Base-by-base conservation (phyloP, 2,888 invertebrate species). In the Vandiemenella viatica region DNA sequence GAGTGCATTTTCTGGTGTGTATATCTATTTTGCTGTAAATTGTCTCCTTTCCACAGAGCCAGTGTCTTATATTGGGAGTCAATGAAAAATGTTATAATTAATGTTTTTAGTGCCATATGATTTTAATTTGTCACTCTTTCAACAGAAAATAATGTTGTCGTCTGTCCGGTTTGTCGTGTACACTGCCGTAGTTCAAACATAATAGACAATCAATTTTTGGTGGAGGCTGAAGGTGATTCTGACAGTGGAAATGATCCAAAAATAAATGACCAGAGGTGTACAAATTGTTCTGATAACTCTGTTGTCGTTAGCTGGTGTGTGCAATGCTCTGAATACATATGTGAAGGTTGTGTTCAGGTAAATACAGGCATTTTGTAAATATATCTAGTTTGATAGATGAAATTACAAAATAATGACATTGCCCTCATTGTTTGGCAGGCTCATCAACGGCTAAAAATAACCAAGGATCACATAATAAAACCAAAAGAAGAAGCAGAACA, bases 381-480 rank as follows among this genome's bases (percentile, higher is more conserved):
- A n/a, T n/a, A 3, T n/a, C 15, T 32, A 1, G 15, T 38, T 38
- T 15, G 10, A 4, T 38, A 38, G 8, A 8, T 38, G 8, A n/a
- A 38, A n/a, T 38, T n/a, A 8, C 8, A 15, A 38, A 10, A n/a
- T 7, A 38, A 26, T 3, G 10, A 48, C 7, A 32, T 19, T 52
- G 16, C 4, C 18, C 26, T 43, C 3, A 50, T 55, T 55, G 45
- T 32, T 43, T 54, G 51, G 53, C 77, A 82, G 68, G 92, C 91
- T 44, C 92, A 92, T 72, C 87, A 88, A 66, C 78, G 91, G 68
- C 74, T 93, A 48, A 86, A 91, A 69, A 86, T 92, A 56, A 92
- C 92, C 43, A 91, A 91, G 70, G 91, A 91, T 64, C 93, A 93
- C 67, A 84, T 81, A 4, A 89, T 93, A 57, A 86, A 89, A 68